Evolutionary conservation across 2,888 invertebrate genomes (phyloP).

Genomic region (Deilephila elpenor): DNA sequence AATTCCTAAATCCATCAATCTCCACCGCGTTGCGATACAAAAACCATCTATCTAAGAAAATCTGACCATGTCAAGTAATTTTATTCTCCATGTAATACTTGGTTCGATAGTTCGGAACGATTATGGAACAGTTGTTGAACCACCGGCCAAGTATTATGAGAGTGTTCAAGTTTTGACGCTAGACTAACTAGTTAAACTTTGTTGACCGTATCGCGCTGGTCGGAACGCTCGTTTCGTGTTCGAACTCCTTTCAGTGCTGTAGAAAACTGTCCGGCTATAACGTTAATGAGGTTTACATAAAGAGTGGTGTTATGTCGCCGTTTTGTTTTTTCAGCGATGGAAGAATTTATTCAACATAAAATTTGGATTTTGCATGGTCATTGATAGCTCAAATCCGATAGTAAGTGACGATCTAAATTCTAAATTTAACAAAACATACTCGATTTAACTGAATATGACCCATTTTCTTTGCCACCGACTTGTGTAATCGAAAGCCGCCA

Average conservation of each 20-base stretch:
- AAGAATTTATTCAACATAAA: no score
- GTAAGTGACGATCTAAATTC: no score
- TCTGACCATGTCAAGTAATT: background rate
- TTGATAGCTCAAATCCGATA: no score
- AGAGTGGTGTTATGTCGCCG: background rate
- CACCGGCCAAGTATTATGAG: conserved; percentile 7
- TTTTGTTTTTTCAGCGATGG: background rate
- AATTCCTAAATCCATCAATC: no score
- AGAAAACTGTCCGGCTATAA: background rate
- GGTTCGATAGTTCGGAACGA: conserved; percentile 25
- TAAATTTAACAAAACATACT: no score
- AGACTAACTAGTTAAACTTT: conserved; percentile 16
- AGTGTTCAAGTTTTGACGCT: conserved; percentile 21
- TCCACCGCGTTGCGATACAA: no score
- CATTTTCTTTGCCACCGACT: no score
- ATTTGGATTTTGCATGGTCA: no score
- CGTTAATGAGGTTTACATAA: conserved; percentile 5
- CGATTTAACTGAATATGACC: no score
- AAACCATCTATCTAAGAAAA: background rate
- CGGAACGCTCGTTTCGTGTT: background rate
- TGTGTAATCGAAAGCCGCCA: no score
- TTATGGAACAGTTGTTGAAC: conserved; percentile 12
- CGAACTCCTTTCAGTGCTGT: background rate
- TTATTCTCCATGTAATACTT: background rate
- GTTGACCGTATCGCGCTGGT: background rate